phyloP scores from a whole-genome alignment of 2,113 vertebrate species.

The Mus musculus region DNA sequence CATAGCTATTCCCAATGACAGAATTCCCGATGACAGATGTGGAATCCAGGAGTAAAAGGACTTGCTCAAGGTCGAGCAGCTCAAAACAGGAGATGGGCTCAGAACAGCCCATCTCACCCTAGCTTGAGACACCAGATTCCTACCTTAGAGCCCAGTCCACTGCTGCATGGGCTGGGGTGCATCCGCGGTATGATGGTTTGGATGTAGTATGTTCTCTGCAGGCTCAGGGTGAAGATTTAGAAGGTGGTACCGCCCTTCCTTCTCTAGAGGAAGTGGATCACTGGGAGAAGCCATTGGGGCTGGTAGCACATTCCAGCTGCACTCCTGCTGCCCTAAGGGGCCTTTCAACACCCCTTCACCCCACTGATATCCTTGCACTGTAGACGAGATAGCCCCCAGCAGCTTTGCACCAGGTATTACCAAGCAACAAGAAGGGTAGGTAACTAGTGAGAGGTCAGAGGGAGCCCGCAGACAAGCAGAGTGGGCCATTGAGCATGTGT shows the following conservation, averaged over 20 bases:
- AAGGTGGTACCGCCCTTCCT: neutral
- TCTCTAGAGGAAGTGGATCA: neutral
- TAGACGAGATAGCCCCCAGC: neutral
- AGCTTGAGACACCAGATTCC: neutral
- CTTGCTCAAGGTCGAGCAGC: constrained; percentile 61
- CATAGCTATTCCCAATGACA: constrained; percentile 25
- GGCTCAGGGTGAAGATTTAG: neutral
- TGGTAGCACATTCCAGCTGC: neutral
- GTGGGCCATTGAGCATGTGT: neutral
- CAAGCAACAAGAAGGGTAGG: neutral
- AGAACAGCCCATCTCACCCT: neutral
- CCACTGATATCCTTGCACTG: neutral
- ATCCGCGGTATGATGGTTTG: neutral
- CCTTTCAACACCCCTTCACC: neutral
- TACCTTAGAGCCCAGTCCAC: neutral
- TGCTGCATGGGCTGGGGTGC: neutral
- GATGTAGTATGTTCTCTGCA: neutral
- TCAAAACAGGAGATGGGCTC: neutral
- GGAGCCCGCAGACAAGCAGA: neutral
- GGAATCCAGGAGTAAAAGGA: neutral
- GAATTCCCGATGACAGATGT: neutral
- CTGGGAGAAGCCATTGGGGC: neutral
- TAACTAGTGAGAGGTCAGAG: neutral
- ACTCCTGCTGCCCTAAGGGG: neutral
- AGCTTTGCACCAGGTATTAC: neutral